Evolutionary conservation across 2,888 invertebrate genomes (phyloP).

Genomic region (Lucinisca nassula): DNA sequence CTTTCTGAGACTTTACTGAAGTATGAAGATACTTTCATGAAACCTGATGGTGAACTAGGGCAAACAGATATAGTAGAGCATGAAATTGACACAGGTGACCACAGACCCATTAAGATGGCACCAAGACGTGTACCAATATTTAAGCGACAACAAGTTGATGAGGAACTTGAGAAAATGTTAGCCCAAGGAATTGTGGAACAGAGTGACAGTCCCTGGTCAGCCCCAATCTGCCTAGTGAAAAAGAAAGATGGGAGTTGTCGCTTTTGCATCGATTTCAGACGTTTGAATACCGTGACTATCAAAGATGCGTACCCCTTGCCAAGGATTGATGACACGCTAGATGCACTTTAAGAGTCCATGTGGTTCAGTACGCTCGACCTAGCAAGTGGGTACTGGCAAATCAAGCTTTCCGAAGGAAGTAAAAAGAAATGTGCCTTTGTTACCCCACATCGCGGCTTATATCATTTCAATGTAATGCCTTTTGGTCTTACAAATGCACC

Average conservation of each 20-base stretch:
- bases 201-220: background rate
- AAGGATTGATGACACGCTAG: background rate
- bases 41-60: background rate
- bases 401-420: background rate
- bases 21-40: background rate
- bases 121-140: background rate
- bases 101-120: background rate
- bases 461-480: slow-evolving; percentile 2
- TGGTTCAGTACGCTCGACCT: background rate
- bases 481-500: slow-evolving; percentile 40
- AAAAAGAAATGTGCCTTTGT: background rate
- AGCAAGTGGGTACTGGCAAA: slow-evolving; percentile 6
- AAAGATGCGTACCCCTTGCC: background rate
- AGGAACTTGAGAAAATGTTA: background rate
- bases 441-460: background rate
- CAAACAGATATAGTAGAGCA: background rate
- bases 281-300: background rate
- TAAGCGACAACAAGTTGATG: background rate
- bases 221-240: background rate
- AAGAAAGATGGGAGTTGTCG: background rate
- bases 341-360: background rate
- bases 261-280: background rate
- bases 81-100: background rate
- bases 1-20: background rate
- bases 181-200: background rate